These are phyloP conservation scores for Pelodiscus sinensis DNA, from an alignment of 2,113 vertebrate genomes.

Conservation along the genomic window DNA sequence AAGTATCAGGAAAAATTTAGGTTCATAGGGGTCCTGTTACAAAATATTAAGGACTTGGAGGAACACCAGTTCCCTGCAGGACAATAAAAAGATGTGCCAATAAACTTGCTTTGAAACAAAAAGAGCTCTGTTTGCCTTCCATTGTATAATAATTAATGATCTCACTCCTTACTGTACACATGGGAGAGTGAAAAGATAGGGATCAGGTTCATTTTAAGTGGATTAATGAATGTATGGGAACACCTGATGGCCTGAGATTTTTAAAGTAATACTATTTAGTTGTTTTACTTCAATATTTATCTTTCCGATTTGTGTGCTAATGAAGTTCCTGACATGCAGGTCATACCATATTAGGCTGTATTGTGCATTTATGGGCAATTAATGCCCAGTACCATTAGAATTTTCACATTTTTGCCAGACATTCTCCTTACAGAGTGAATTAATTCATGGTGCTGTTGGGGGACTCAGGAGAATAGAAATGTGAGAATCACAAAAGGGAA, in stretches of 20 bases:
- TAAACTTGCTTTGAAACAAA: neutral
- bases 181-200: neutral
- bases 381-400: neutral
- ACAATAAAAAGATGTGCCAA: neutral
- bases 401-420: neutral
- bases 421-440: neutral
- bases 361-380: constrained; percentile 4
- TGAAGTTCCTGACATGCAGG: neutral
- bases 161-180: neutral
- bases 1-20: neutral
- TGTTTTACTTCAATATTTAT: constrained; percentile 2
- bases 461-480: neutral
- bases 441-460: neutral
- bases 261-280: neutral
- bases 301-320: neutral
- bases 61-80: neutral
- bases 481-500: neutral
- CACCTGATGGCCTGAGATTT: constrained; percentile 5
- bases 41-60: neutral
- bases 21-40: neutral
- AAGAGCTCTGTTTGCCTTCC: neutral
- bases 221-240: neutral
- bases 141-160: neutral
- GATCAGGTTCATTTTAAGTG: neutral
- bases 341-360: constrained; percentile 7